Evolutionary conservation across 1,140 invertebrate species (phyloP).

Genomic region (Drosophila bifasciata): DNA sequence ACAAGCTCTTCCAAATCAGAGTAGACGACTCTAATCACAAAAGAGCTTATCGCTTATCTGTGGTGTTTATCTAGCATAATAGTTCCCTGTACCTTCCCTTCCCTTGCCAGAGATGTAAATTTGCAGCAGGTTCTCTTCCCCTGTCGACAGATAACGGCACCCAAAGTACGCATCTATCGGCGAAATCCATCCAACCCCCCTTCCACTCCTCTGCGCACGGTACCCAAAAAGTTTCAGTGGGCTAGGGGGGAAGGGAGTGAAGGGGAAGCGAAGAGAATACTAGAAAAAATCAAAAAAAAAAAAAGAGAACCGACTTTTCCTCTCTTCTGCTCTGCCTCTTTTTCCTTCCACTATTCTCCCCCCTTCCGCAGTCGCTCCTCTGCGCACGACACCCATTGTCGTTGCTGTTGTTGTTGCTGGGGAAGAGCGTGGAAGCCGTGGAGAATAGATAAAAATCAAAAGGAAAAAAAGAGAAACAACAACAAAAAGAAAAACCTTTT

Average conservation of each 20-base stretch:
- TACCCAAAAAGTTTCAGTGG: too few relatives aligned
- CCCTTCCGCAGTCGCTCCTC: neutral
- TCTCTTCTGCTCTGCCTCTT: too few relatives aligned
- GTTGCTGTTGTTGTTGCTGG: too few relatives aligned
- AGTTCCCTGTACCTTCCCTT: conserved; percentile 4
- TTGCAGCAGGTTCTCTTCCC: neutral
- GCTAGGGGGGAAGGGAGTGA: too few relatives aligned
- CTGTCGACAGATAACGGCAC: neutral
- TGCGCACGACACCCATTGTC: conserved; percentile 41
- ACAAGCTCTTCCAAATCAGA: conserved; percentile 44
- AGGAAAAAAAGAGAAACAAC: conserved; percentile 24
- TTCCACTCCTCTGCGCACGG: neutral
- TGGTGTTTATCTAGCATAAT: conserved; percentile 48
- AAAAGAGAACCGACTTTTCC: too few relatives aligned
- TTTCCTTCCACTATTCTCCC: too few relatives aligned
- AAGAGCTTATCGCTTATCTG: conserved; percentile 42
- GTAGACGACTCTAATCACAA: neutral
- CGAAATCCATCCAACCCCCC: neutral
- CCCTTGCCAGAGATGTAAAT: too few relatives aligned
- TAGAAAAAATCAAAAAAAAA: too few relatives aligned
- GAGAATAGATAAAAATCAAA: conserved; percentile 43
- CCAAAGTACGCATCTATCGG: conserved; percentile 24
- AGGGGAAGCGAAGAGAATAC: too few relatives aligned
- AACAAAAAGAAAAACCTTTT: conserved; percentile 14
- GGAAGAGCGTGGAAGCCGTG: conserved; percentile 5